These are phyloP conservation scores for Tenebrio molitor DNA, from an alignment of 1,140 invertebrate species.

Conservation along the genomic window DNA sequence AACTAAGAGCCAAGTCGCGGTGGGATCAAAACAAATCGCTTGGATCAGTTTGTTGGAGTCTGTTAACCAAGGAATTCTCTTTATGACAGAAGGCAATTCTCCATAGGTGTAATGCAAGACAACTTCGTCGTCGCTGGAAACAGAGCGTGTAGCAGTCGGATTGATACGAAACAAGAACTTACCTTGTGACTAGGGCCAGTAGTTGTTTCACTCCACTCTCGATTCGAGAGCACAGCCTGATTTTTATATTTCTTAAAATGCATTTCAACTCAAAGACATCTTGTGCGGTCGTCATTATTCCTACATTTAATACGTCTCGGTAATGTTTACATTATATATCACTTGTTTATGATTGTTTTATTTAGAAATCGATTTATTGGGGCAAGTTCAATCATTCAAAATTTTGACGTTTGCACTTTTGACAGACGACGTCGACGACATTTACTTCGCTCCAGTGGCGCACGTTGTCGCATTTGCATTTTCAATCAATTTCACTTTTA, in stretches of 20 bases:
- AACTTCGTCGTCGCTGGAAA: slow-evolving; percentile 62
- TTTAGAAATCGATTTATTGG: slow-evolving; percentile 14
- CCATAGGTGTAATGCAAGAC: slow-evolving; percentile 64
- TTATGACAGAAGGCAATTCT: slow-evolving; percentile 69
- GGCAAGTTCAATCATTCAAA: slow-evolving; percentile 24
- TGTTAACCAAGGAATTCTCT: slow-evolving; percentile 78
- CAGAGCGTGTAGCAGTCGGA: slow-evolving; percentile 14
- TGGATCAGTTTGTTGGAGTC: slow-evolving; percentile 73
- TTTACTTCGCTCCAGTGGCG: background rate
- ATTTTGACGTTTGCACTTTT: slow-evolving; percentile 11
- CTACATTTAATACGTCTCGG: background rate
- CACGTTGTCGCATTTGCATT: no score
- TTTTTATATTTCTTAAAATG: slow-evolving; percentile 62
- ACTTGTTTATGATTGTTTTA: slow-evolving; percentile 22
- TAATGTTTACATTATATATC: slow-evolving; percentile 20
- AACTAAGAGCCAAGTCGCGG: slow-evolving; percentile 77
- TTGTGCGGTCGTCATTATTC: slow-evolving; percentile 45
- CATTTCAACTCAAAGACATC: slow-evolving; percentile 64
- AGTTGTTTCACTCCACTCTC: slow-evolving; percentile 66
- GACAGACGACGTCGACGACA: slow-evolving; percentile 10
- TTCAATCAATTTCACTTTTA: no score
- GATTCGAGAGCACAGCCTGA: slow-evolving; percentile 61
- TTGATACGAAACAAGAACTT: slow-evolving; percentile 38
- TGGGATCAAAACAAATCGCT: slow-evolving; percentile 78
- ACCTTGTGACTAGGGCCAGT: slow-evolving; percentile 64